A percentile compares a stretch with the other conserved stretches of the same genome.
Evolutionary conservation across 1,140 invertebrate genomes (phyloP).

Genomic region (Radopholus similis): DNA sequence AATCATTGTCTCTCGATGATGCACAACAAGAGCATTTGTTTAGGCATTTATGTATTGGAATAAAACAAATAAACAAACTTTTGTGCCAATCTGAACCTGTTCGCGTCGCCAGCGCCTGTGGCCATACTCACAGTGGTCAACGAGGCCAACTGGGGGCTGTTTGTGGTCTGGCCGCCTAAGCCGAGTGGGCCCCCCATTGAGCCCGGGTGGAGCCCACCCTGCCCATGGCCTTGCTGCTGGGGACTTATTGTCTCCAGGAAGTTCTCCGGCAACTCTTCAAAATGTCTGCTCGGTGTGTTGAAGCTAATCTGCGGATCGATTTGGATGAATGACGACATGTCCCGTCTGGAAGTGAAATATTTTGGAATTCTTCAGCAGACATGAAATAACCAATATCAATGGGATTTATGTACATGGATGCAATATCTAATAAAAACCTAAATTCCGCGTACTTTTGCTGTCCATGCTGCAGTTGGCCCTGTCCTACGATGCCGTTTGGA

Average conservation of each 20-base stretch:
- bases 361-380: neutral
- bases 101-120: neutral
- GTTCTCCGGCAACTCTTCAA: conserved; percentile 58
- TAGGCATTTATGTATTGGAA: neutral
- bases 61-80: neutral
- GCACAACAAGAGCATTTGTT: too few relatives aligned
- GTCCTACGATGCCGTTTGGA: too few relatives aligned
- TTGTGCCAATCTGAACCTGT: neutral
- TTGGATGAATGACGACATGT: conserved; percentile 40
- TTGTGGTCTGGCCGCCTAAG: neutral
- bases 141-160: conserved; percentile 26
- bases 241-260: conserved; percentile 57
- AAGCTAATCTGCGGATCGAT: conserved; percentile 52
- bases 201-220: neutral
- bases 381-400: neutral
- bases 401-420: neutral
- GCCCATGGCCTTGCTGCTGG: conserved; percentile 41
- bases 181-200: neutral
- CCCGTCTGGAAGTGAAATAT: conserved; percentile 25
- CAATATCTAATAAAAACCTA: neutral
- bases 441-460: conserved; percentile 10
- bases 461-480: neutral
- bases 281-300: conserved; percentile 34
- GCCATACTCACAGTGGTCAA: conserved; percentile 29
- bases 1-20: too few relatives aligned